A percentile compares a stretch with the other conserved stretches of the same genome.
Evolutionary conservation across 2,888 invertebrate species (phyloP).

Genomic region (Calliphora vomitoria): DNA sequence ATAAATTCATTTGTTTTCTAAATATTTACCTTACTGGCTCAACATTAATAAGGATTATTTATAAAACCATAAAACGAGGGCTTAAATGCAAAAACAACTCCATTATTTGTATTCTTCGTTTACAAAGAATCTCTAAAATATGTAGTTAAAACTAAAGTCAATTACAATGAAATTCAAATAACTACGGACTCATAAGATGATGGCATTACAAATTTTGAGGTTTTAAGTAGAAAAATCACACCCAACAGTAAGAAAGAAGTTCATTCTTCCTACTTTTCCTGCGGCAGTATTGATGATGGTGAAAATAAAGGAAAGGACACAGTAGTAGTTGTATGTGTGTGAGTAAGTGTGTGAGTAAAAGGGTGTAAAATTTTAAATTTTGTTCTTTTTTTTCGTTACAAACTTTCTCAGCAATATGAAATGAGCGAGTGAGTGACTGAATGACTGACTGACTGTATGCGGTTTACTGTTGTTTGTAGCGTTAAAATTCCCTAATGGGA

Average conservation of each 20-base stretch:
- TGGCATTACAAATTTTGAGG: slow-evolving; percentile 59
- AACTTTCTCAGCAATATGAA: slow-evolving; percentile 41
- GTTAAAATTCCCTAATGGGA: slow-evolving; percentile 79
- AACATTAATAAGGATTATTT: background rate
- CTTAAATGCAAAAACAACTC: background rate
- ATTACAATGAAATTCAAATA: slow-evolving; percentile 62
- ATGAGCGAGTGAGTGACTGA: slow-evolving; percentile 8
- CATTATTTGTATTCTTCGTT: background rate
- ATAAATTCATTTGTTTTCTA: background rate
- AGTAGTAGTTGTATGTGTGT: slow-evolving; percentile 9
- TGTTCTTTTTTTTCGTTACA: slow-evolving; percentile 28
- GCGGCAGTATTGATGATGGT: background rate
- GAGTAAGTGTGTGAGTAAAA: slow-evolving; percentile 6
- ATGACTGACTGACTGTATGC: slow-evolving; percentile 58
- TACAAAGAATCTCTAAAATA: slow-evolving; percentile 1
- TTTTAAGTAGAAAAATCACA: slow-evolving; percentile 70
- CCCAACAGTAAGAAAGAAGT: slow-evolving; percentile 41
- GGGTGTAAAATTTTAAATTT: slow-evolving; percentile 57
- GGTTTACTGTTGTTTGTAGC: slow-evolving; percentile 68
- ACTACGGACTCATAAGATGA: slow-evolving; percentile 10
- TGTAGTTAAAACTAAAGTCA: slow-evolving; percentile 38
- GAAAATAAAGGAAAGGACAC: slow-evolving; percentile 30
- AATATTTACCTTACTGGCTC: background rate
- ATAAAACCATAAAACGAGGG: background rate
- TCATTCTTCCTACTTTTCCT: background rate